Evolutionary conservation across 2,888 invertebrate genomes (phyloP).

Genomic region (Leptodirus hochenwartii): DNA sequence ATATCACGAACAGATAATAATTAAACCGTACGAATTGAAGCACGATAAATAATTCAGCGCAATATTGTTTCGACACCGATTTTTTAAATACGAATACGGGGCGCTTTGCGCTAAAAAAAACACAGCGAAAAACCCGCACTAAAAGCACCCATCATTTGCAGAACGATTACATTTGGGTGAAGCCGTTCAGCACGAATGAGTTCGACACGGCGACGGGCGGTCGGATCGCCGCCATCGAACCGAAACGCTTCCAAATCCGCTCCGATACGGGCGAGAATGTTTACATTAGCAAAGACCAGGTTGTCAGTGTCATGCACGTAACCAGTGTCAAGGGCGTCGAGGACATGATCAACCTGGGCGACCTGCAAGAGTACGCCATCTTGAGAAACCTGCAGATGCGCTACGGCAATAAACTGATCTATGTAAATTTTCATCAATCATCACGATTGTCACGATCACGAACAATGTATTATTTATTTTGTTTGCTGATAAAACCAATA

Average conservation of each 20-base stretch:
- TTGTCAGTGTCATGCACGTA: conserved; percentile 54
- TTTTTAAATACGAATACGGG: too few relatives aligned
- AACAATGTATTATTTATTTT: too few relatives aligned
- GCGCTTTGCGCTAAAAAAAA: too few relatives aligned
- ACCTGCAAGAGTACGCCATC: conserved; percentile 88
- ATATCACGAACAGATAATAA: too few relatives aligned
- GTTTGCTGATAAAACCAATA: too few relatives aligned
- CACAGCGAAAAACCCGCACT: too few relatives aligned
- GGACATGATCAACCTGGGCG: conserved; percentile 90
- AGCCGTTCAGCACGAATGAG: conserved; percentile 47
- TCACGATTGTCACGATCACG: too few relatives aligned
- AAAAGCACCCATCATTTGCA: too few relatives aligned
- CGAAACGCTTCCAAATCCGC: conserved; percentile 53
- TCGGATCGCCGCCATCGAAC: conserved; percentile 58
- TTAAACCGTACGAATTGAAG: too few relatives aligned
- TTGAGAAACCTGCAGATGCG: conserved; percentile 77
- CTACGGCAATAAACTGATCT: conserved; percentile 75
- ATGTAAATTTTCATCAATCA: conserved; percentile 53
- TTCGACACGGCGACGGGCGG: conserved; percentile 78
- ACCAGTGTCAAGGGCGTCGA: conserved; percentile 72
- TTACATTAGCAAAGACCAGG: conserved; percentile 36
- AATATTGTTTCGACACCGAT: too few relatives aligned
- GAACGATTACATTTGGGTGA: conserved; percentile 85
- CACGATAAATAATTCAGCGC: too few relatives aligned
- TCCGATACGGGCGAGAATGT: conserved; percentile 72